Percentiles rank a stretch among this genome's conserved stretches.
phyloP scores from a whole-genome alignment of 2,888 invertebrate species.

The Heliconius ismenius region DNA sequence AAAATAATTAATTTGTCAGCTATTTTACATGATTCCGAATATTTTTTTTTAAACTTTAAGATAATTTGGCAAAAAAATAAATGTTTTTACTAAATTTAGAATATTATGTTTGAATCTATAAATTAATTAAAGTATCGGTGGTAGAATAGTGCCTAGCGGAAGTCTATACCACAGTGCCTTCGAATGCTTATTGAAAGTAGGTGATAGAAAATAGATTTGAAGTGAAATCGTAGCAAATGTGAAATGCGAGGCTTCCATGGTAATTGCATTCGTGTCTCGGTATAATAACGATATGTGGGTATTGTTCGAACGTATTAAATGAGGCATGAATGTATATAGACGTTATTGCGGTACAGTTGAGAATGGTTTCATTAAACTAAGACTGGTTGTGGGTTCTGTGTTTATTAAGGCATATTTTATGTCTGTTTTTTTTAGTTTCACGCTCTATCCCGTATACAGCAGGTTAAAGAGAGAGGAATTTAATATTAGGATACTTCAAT shows the following conservation, averaged over 20 bases:
- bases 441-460: too few species aligned
- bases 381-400: background rate
- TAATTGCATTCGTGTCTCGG: slow-evolving; percentile 66
- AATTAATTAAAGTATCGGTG: slow-evolving; percentile 2
- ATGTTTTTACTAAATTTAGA: too few species aligned
- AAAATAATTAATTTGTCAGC: background rate
- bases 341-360: background rate
- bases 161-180: slow-evolving; percentile 44
- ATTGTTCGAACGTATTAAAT: slow-evolving; percentile 18
- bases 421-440: too few species aligned
- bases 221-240: slow-evolving; percentile 52
- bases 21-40: background rate
- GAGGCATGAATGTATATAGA: slow-evolving; percentile 2
- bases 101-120: background rate
- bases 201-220: slow-evolving; percentile 47
- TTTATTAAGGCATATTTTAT: background rate
- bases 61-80: too few species aligned
- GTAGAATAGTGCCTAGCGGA: slow-evolving; percentile 41
- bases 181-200: slow-evolving; percentile 44
- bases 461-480: too few species aligned
- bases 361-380: background rate
- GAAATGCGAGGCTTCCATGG: slow-evolving; percentile 54
- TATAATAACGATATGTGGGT: slow-evolving; percentile 32
- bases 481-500: too few species aligned
- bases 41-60: too few species aligned